Percentiles rank a stretch among this genome's conserved stretches.
phyloP scores from a whole-genome alignment of 2,888 invertebrate species.

The Cheilosia pagana region DNA sequence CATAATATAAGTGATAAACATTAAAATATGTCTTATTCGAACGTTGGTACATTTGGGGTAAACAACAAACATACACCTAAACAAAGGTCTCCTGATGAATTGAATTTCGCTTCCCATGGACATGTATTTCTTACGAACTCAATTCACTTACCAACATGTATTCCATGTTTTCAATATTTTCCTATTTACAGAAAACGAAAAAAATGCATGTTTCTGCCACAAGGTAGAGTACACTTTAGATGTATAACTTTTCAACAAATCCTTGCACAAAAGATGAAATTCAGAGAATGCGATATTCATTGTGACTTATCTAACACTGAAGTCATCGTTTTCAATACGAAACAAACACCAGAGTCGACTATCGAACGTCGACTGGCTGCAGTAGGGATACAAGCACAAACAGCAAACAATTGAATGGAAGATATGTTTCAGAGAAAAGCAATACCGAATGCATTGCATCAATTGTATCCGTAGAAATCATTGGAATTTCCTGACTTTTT shows the following conservation, averaged over 20 bases:
- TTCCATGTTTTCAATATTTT: background rate
- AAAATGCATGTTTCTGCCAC: background rate
- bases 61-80: too few relatives aligned
- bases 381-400: background rate
- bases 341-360: slow-evolving; percentile 6
- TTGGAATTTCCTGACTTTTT: slow-evolving; percentile 1
- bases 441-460: slow-evolving; percentile 35
- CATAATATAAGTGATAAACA: too few relatives aligned
- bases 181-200: slow-evolving; percentile 1
- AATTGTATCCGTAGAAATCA: slow-evolving; percentile 3
- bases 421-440: slow-evolving; percentile 14
- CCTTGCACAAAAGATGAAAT: slow-evolving; percentile 22
- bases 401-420: slow-evolving; percentile 29
- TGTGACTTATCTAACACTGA: slow-evolving; percentile 2
- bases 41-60: too few relatives aligned
- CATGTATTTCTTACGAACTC: background rate
- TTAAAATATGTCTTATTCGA: too few relatives aligned
- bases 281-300: slow-evolving; percentile 23
- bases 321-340: slow-evolving; percentile 30
- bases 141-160: background rate
- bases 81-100: background rate
- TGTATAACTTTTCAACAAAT: slow-evolving; percentile 33
- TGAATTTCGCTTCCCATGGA: slow-evolving; percentile 6
- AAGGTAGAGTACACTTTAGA: background rate
- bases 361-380: background rate